phyloP scores from a whole-genome alignment of 2,797 vertebrate species.

The Microhierax caerulescens region DNA sequence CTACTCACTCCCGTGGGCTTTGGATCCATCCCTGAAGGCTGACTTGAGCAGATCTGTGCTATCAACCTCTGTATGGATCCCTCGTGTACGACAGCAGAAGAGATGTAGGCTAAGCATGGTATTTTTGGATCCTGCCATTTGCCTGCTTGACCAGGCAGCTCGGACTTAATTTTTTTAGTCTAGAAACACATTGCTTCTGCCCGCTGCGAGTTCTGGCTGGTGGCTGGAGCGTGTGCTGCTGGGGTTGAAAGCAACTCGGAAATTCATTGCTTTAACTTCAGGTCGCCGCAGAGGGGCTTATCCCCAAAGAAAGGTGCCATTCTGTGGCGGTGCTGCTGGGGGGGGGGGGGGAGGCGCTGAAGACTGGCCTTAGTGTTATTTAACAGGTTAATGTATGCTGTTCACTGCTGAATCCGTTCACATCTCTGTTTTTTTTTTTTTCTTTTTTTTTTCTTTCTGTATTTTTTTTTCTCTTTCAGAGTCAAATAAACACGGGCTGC shows the following conservation, averaged over 20 bases:
- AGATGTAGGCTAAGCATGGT: background rate
- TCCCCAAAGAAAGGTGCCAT: background rate
- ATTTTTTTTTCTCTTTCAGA: background rate
- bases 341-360: background rate
- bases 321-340: background rate
- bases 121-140: background rate
- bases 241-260: background rate
- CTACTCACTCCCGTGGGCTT: background rate
- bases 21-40: background rate
- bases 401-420: background rate
- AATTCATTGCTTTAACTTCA: background rate
- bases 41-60: background rate
- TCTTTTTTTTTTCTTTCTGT: background rate
- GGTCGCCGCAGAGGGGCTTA: background rate
- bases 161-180: background rate
- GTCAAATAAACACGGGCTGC: conserved; percentile 50
- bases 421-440: background rate
- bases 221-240: accelerated
- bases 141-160: background rate
- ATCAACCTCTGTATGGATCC: background rate
- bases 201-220: background rate
- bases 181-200: background rate
- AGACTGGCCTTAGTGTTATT: background rate
- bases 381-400: background rate
- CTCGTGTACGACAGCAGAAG: background rate